Evolutionary conservation across 1,140 invertebrate genomes (phyloP).

Genomic region (Procambarus clarkii): DNA sequence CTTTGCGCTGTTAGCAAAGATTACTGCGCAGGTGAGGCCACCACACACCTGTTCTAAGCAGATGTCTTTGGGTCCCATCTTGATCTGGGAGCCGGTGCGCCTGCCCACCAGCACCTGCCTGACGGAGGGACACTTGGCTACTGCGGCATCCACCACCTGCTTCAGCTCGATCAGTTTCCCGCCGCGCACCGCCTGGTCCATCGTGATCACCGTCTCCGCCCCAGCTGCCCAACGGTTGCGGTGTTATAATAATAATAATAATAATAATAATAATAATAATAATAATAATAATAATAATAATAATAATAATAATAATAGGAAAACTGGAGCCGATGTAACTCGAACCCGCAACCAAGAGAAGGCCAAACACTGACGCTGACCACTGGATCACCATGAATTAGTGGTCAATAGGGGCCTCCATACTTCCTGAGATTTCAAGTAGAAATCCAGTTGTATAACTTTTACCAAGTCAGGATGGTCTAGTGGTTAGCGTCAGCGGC

Average conservation of each 20-base stretch:
- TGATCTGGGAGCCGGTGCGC: conserved; percentile 75
- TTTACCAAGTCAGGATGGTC: too few relatives aligned
- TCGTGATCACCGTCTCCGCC: conserved; percentile 77
- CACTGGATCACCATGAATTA: too few relatives aligned
- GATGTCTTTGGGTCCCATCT: conserved; percentile 75
- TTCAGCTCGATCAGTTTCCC: conserved; percentile 78
- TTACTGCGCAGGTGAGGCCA: too few relatives aligned
- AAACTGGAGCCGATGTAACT: background rate
- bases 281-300: background rate
- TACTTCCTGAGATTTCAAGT: too few relatives aligned
- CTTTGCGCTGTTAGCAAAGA: too few relatives aligned
- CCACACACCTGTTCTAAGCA: conserved; percentile 71
- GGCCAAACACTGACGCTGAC: too few relatives aligned
- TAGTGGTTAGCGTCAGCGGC: too few relatives aligned
- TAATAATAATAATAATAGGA: background rate
- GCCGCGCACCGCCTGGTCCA: conserved; percentile 78
- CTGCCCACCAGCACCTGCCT: conserved; percentile 77
- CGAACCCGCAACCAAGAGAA: background rate
- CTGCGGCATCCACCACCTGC: conserved; percentile 78
- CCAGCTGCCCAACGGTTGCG: conserved; percentile 32
- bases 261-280: too few relatives aligned
- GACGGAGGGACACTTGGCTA: conserved; percentile 76
- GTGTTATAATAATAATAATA: too few relatives aligned
- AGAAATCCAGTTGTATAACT: too few relatives aligned
- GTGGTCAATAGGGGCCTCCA: too few relatives aligned